These are phyloP conservation scores for Charina bottae DNA, from an alignment of 2,113 vertebrate genomes.

Conservation along the genomic window DNA sequence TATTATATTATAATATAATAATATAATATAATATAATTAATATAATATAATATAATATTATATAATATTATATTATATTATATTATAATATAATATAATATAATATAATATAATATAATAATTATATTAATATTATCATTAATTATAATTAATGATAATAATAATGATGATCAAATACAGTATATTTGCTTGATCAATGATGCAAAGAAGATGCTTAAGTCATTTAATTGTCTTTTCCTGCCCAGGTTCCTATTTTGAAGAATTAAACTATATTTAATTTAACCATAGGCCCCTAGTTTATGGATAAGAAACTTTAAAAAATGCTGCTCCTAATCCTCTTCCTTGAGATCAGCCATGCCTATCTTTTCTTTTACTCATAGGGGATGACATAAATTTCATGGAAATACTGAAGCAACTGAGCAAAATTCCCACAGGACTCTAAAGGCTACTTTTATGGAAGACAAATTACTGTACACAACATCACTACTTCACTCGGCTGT, in stretches of 20 bases:
- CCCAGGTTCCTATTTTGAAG: background rate
- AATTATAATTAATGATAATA: no score
- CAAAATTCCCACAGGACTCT: background rate
- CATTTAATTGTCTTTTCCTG: background rate
- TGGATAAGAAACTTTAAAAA: background rate
- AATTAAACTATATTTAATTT: background rate
- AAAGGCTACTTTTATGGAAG: background rate
- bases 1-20: no score
- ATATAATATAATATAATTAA: no score
- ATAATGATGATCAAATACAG: background rate
- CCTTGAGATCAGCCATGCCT: background rate
- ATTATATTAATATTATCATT: no score
- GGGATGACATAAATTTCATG: background rate
- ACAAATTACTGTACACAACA: constrained; percentile 22
- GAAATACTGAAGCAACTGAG: constrained; percentile 6
- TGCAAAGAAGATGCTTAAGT: background rate
- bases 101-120: no score
- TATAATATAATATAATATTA: no score
- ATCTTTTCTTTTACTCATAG: background rate
- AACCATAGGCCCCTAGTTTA: background rate
- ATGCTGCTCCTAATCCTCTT: background rate
- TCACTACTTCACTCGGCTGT: constrained; percentile 8
- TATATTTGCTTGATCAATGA: background rate
- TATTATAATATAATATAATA: no score
- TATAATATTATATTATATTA: no score